phyloP scores from a whole-genome alignment of 2,888 invertebrate genomes.

The Tuta absoluta region DNA sequence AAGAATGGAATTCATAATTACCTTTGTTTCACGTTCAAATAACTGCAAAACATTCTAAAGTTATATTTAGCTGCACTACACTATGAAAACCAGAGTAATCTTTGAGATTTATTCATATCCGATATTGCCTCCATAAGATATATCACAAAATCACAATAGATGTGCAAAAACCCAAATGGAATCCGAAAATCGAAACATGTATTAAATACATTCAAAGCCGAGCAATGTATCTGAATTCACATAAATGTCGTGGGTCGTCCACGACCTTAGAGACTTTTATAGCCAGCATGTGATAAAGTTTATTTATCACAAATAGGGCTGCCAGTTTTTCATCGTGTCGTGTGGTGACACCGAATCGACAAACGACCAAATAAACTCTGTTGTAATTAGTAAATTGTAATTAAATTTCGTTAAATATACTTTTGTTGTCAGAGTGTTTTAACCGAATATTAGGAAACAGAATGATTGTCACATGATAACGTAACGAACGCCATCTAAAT shows the following conservation, averaged over 20 bases:
- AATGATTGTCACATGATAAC: too few species aligned
- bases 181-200: constrained; percentile 1
- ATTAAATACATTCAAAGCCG: constrained; percentile 1
- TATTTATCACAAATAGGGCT: not conserved
- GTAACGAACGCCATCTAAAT: too few species aligned
- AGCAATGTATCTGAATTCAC: constrained; percentile 3
- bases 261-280: constrained; percentile 1
- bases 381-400: too few species aligned
- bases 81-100: not conserved
- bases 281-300: constrained; percentile 8
- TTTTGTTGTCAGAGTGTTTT: too few species aligned
- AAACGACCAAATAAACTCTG: too few species aligned
- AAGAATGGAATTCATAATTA: not conserved
- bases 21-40: not conserved
- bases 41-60: not conserved
- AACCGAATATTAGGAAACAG: too few species aligned
- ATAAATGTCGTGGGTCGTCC: not conserved
- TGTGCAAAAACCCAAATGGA: not conserved
- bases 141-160: not conserved
- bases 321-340: too few species aligned
- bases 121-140: not conserved
- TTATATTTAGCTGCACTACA: not conserved
- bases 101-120: not conserved
- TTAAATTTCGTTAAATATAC: too few species aligned
- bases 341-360: too few species aligned